Conservation (phyloP, 1,140 invertebrate species). For the Philotrypesis tridentata region DNA sequence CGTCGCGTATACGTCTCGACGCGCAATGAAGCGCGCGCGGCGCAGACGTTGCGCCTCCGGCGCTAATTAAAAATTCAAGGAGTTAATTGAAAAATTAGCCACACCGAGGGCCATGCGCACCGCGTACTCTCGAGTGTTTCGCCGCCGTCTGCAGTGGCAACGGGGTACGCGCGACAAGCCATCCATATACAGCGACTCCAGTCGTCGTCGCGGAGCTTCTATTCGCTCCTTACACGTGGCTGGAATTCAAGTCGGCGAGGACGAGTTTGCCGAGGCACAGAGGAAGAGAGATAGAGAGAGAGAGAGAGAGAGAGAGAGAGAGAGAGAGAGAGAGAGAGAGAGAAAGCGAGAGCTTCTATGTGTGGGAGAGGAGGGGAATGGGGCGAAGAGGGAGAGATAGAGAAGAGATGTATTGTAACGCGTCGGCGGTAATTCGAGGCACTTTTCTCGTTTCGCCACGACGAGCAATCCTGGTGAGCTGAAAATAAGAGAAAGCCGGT, state of each 20-base stretch:
- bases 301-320: neutral
- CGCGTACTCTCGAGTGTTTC: neutral
- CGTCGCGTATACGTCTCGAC: too few species aligned
- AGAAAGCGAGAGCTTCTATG: neutral
- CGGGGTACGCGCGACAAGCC: neutral
- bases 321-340: neutral
- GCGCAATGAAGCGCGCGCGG: neutral
- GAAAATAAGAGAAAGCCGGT: slow-evolving; percentile 29
- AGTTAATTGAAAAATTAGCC: slow-evolving; percentile 25
- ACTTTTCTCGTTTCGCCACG: slow-evolving; percentile 5
- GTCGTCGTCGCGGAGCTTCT: neutral
- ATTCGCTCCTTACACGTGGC: neutral
- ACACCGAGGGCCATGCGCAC: neutral
- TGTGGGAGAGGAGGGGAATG: neutral
- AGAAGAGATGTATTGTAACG: slow-evolving; percentile 12
- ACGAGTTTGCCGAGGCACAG: neutral
- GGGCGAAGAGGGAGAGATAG: neutral
- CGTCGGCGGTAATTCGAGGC: neutral
- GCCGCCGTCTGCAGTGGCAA: neutral
- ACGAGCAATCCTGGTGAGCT: neutral
- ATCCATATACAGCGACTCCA: neutral
- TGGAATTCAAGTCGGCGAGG: neutral
- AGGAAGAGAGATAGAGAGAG: neutral
- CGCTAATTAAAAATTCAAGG: slow-evolving; percentile 12
- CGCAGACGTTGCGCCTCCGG: neutral